phyloP scores from a whole-genome alignment of 2,888 invertebrate species.

The Hemithea aestivaria region DNA sequence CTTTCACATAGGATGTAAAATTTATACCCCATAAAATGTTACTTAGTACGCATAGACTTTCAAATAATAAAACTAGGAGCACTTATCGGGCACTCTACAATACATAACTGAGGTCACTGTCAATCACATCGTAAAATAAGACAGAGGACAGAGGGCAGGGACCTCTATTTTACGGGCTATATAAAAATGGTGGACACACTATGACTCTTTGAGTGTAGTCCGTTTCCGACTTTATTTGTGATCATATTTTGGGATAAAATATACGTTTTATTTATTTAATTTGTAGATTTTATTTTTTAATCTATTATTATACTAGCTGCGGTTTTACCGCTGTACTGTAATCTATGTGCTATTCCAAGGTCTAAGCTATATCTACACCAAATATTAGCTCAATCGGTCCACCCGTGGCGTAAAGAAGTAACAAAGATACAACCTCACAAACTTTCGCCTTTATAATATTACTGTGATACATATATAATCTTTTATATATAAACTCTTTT shows the following conservation, averaged over 20 bases:
- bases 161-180: conserved; percentile 31
- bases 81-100: conserved; percentile 16
- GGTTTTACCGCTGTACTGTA: too few relatives aligned
- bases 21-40: conserved; percentile 15
- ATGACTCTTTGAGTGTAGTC: conserved; percentile 10
- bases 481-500: too few relatives aligned
- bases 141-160: conserved; percentile 25
- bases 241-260: conserved; percentile 13
- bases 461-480: too few relatives aligned
- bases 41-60: conserved; percentile 20
- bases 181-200: conserved; percentile 24
- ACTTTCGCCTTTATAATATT: too few relatives aligned
- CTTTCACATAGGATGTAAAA: conserved; percentile 2
- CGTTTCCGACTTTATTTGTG: conserved; percentile 16
- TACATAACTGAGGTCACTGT: conserved; percentile 38
- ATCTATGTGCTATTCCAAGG: too few relatives aligned
- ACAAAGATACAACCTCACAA: too few relatives aligned
- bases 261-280: too few relatives aligned
- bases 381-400: too few relatives aligned
- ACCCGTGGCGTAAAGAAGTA: too few relatives aligned
- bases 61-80: conserved; percentile 20
- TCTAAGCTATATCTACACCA: too few relatives aligned
- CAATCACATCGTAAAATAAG: conserved; percentile 44
- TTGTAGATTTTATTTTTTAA: too few relatives aligned
- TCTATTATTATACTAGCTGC: too few relatives aligned